Evolutionary conservation across 1,140 invertebrate genomes (phyloP).

Genomic region (Ceratina australensis): DNA sequence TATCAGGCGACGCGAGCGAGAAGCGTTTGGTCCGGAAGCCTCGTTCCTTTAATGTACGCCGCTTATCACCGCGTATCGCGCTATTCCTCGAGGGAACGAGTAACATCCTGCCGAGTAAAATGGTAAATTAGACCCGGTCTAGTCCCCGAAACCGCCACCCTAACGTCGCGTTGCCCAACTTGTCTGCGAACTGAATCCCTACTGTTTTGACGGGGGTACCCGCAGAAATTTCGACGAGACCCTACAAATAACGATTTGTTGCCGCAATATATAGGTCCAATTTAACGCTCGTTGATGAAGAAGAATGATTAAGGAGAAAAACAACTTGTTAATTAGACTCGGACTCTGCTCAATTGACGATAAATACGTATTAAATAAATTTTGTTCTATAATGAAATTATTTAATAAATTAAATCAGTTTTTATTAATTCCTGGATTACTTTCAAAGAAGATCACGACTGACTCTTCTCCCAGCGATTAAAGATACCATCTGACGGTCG

Average conservation of each 20-base stretch:
- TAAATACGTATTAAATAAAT: not conserved
- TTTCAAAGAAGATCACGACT: no score
- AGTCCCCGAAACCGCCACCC: slow-evolving; percentile 46
- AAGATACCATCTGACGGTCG: not conserved
- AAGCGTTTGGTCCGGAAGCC: slow-evolving; percentile 45
- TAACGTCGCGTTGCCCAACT: slow-evolving; percentile 17
- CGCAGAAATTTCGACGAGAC: slow-evolving; percentile 45
- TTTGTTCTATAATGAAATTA: no score
- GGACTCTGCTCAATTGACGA: no score
- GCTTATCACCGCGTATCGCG: slow-evolving; percentile 58
- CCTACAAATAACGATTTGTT: slow-evolving; percentile 36
- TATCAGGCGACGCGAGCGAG: slow-evolving; percentile 15
- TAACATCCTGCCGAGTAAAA: slow-evolving; percentile 54
- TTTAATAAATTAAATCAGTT: no score
- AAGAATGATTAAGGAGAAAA: not conserved
- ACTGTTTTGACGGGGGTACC: slow-evolving; percentile 27
- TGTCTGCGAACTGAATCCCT: not conserved
- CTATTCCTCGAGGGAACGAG: slow-evolving; percentile 60
- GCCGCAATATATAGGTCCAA: not conserved
- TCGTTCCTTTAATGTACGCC: slow-evolving; percentile 54
- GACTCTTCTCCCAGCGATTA: no score
- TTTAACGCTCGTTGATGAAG: not conserved
- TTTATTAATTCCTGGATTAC: no score
- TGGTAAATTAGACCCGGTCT: slow-evolving; percentile 53
- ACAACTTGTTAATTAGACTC: not conserved